A percentile compares a stretch with the other conserved stretches of the same genome.
phyloP scores from a whole-genome alignment of 2,113 vertebrate genomes.

The Poeciliopsis occidentalis region DNA sequence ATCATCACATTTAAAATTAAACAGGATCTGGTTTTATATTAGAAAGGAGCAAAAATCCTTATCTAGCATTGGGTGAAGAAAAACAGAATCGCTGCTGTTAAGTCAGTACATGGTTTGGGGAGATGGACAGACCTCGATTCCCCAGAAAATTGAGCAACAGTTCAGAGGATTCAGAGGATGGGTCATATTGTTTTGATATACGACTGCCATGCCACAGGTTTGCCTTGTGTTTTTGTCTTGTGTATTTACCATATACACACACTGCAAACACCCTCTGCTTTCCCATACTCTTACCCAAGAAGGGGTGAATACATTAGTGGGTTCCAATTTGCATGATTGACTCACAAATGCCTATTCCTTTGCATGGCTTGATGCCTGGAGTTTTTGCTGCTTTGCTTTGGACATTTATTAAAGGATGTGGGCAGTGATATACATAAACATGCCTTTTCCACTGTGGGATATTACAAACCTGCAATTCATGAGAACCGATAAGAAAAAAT shows the following conservation, averaged over 20 bases:
- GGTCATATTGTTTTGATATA: constrained; percentile 5
- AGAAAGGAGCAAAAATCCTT: neutral
- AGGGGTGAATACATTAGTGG: constrained; percentile 51
- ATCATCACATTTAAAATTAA: constrained; percentile 27
- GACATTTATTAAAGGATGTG: constrained; percentile 27
- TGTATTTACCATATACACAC: constrained; percentile 49
- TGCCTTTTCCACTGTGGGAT: constrained; percentile 38
- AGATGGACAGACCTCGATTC: constrained; percentile 15
- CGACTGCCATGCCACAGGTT: neutral
- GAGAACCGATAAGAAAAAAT: neutral
- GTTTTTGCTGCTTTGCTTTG: constrained; percentile 63
- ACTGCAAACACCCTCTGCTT: constrained; percentile 19
- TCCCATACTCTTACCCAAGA: constrained; percentile 18
- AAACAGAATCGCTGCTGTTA: neutral
- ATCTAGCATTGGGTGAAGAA: neutral
- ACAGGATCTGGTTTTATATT: constrained; percentile 33
- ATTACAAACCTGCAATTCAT: constrained; percentile 8
- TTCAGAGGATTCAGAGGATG: constrained; percentile 55
- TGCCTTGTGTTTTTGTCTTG: constrained; percentile 16
- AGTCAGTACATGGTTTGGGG: constrained; percentile 8
- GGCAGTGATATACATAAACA: constrained; percentile 10
- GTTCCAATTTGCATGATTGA: constrained; percentile 26
- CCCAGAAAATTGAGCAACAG: neutral
- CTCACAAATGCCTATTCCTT: constrained; percentile 42
- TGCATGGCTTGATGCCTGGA: constrained; percentile 66